phyloP scores from a whole-genome alignment of 2,797 vertebrate species.

The Muscicapa striata region DNA sequence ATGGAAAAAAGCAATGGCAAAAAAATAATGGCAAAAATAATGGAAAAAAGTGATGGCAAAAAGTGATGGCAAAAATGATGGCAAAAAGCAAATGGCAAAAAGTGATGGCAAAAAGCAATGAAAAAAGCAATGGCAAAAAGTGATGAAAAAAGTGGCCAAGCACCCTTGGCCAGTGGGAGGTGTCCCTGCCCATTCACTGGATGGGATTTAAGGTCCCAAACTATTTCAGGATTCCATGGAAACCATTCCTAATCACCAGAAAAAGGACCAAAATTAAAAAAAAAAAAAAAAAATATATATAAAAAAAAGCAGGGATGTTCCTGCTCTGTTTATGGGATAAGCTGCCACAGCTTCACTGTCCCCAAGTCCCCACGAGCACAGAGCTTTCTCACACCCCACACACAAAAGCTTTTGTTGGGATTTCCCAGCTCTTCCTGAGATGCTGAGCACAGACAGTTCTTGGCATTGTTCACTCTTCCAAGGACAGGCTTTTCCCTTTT shows the following conservation, averaged over 20 bases:
- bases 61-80: too few relatives aligned
- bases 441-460: background rate
- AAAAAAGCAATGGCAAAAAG: too few relatives aligned
- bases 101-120: too few relatives aligned
- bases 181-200: background rate
- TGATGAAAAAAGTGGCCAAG: too few relatives aligned
- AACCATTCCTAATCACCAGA: accelerated
- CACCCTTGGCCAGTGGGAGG: background rate
- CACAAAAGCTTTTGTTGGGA: background rate
- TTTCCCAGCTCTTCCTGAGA: background rate
- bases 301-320: background rate
- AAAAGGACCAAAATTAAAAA: background rate
- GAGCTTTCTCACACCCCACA: background rate
- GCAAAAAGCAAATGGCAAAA: too few relatives aligned
- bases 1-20: too few relatives aligned
- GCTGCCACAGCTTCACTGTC: too few relatives aligned
- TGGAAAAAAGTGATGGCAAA: too few relatives aligned
- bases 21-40: too few relatives aligned
- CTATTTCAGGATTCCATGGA: background rate
- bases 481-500: background rate
- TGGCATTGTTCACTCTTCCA: background rate
- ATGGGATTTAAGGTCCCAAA: background rate
- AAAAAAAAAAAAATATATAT: too few relatives aligned
- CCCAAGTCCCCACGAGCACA: background rate
- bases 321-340: background rate